Evolutionary conservation across 1,140 invertebrate species (phyloP).

Genomic region (Leptopilina boulardi): DNA sequence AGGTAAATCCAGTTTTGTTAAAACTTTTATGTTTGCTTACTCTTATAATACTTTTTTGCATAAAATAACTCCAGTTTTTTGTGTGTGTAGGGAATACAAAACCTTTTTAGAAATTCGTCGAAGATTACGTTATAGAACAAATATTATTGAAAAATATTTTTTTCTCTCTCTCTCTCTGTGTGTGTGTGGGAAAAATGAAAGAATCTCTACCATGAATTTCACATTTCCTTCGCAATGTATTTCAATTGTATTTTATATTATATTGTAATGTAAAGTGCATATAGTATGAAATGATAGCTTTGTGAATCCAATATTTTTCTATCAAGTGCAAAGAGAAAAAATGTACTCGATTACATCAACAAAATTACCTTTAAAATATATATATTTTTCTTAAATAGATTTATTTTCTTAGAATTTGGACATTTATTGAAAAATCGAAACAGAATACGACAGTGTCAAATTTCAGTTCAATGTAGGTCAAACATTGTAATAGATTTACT

Average conservation of each 20-base stretch:
- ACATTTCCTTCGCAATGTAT: not conserved
- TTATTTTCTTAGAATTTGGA: too few relatives aligned
- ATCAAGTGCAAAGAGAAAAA: not conserved
- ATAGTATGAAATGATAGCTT: not conserved
- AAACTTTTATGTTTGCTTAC: slow-evolving; percentile 17
- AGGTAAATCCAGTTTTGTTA: slow-evolving; percentile 9
- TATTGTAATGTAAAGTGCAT: not conserved
- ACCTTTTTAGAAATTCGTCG: not conserved
- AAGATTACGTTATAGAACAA: not conserved
- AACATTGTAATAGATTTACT: too few relatives aligned
- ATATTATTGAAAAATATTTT: not conserved
- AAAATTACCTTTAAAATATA: too few relatives aligned
- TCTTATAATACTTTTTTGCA: slow-evolving; percentile 3
- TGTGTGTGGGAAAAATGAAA: not conserved
- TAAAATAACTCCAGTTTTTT: not conserved
- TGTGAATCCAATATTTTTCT: not conserved
- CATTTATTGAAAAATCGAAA: too few relatives aligned
- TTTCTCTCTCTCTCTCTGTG: too few relatives aligned
- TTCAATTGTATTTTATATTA: not conserved
- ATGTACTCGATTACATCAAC: too few relatives aligned
- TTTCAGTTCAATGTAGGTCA: too few relatives aligned
- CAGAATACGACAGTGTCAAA: too few relatives aligned
- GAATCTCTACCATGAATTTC: not conserved
- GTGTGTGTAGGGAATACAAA: not conserved
- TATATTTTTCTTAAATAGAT: too few relatives aligned